A percentile compares a stretch with the other conserved stretches of the same genome.
Conservation (phyloP, 2,888 invertebrate species). For the Ectemnius cavifrons region DNA sequence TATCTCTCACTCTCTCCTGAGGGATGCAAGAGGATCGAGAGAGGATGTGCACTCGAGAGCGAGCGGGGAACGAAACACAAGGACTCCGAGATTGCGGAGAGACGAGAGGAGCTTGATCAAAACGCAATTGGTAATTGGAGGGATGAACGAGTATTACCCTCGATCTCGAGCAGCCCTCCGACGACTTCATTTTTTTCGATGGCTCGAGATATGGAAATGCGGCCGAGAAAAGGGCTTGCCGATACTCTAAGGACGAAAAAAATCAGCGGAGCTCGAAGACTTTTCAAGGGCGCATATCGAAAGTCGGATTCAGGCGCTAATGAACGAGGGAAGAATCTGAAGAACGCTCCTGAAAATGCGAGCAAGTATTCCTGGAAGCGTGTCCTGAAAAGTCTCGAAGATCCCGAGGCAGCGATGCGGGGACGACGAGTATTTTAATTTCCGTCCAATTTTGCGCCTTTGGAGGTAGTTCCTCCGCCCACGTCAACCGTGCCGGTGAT, state of each 20-base stretch:
- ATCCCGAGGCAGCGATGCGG: constrained; percentile 15
- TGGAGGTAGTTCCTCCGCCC: constrained; percentile 28
- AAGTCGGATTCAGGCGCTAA: background rate
- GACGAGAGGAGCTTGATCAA: constrained; percentile 19
- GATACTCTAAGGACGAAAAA: no score
- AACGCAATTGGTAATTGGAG: constrained; percentile 39
- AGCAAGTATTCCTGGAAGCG: background rate
- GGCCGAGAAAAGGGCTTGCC: background rate
- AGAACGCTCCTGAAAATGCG: background rate
- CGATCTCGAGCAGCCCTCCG: constrained; percentile 19
- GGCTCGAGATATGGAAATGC: background rate
- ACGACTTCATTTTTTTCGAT: constrained; percentile 44
- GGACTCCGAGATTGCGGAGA: background rate
- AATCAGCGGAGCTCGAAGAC: background rate
- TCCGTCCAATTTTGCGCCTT: constrained; percentile 46
- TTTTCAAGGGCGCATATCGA: background rate
- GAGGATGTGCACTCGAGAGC: background rate
- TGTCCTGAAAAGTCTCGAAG: constrained; percentile 4
- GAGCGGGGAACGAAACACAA: constrained; percentile 36
- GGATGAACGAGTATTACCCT: constrained; percentile 8
- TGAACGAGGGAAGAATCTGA: constrained; percentile 7
- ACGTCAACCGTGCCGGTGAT: constrained; percentile 29
- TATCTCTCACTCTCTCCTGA: no score
- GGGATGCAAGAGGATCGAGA: background rate
- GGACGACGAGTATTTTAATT: constrained; percentile 41